Base-by-base conservation (phyloP, 2,888 invertebrate genomes). In the Leistus spinibarbis region DNA sequence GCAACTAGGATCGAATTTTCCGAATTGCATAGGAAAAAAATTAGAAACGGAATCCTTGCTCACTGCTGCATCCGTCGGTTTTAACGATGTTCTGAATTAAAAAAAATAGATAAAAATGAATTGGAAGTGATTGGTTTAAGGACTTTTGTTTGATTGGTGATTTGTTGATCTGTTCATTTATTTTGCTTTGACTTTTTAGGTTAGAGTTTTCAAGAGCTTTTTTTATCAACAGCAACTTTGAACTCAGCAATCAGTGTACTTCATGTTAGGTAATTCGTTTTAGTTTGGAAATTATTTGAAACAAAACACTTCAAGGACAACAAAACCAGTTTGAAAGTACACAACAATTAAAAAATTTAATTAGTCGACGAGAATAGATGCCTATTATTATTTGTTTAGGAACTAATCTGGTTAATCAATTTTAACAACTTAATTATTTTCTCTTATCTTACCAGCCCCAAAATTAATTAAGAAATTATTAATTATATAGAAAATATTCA, bases 81-180 rank as follows among this genome's bases (percentile, higher is more conserved):
- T 70, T 62, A 70, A 70, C 63, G 70, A 63, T 63, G 63, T 54
- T 63, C n/a, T n/a, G n/a, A n/a, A n/a, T n/a, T n/a, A n/a, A n/a
- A n/a, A n/a, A n/a, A 70, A 70, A 63, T 63, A 54, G n/a, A 23
- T 54, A 70, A 70, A 70, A 70, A 69, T 60, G 60, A 40, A 40
- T 40, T 7, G 4, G 13, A 13, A 40, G 40, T 40, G 40, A 40
- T 40, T 40, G 40, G 40, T 40, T 40, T 40, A 40, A 40, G 7
- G 40, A 40, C 40, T 40, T 40, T 7, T 7, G 40, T 7, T 40
- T 57, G 17, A 57, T 57, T 57, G 17, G 57, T 57, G 17, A 57
- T 57, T 57, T 5, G 57, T 57, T 57, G 20, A n/a, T 19, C 9
- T 13, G 16, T 57, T 57, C 17, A 57, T 57, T 57, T 57, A 57